These are phyloP conservation scores for Pterois miles DNA, from an alignment of 2,797 vertebrate species.

Conservation along the genomic window DNA sequence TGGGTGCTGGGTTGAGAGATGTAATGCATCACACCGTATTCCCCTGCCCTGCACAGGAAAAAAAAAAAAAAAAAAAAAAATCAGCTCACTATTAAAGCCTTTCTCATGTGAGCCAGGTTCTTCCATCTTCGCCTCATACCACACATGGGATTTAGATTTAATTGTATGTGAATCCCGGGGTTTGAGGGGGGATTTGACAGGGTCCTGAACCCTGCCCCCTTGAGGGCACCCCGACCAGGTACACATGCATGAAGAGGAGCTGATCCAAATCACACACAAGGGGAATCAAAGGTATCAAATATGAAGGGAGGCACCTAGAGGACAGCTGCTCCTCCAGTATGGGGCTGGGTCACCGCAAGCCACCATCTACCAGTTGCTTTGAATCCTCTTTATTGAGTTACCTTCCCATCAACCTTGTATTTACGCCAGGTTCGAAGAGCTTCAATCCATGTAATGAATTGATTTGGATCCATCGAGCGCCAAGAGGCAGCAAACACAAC, in stretches of 20 bases:
- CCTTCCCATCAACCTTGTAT: constrained; percentile 58
- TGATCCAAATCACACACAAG: constrained; percentile 39
- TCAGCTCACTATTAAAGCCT: constrained; percentile 66
- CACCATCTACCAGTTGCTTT: constrained; percentile 43
- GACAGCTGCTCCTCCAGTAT: constrained; percentile 32
- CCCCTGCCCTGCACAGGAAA: constrained; percentile 64
- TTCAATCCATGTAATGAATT: constrained; percentile 65
- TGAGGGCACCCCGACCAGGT: constrained; percentile 31
- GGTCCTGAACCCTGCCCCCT: constrained; percentile 57
- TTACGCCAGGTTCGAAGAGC: constrained; percentile 57
- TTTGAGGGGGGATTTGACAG: constrained; percentile 68
- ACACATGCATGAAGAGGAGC: constrained; percentile 54
- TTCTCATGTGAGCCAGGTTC: constrained; percentile 59
- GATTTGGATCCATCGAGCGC: constrained; percentile 57
- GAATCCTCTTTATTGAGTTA: constrained; percentile 72
- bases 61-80: constrained; percentile 40
- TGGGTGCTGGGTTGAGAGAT: constrained; percentile 73
- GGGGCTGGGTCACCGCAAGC: constrained; percentile 25
- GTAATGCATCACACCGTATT: constrained; percentile 82
- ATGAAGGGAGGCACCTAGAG: constrained; percentile 49
- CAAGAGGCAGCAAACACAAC: constrained; percentile 44
- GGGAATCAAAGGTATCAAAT: no score
- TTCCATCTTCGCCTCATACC: constrained; percentile 59
- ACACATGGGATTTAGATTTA: constrained; percentile 73
- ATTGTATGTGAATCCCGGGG: constrained; percentile 69